phyloP scores from a whole-genome alignment of 2,888 invertebrate species.

The Melanchra persicariae region DNA sequence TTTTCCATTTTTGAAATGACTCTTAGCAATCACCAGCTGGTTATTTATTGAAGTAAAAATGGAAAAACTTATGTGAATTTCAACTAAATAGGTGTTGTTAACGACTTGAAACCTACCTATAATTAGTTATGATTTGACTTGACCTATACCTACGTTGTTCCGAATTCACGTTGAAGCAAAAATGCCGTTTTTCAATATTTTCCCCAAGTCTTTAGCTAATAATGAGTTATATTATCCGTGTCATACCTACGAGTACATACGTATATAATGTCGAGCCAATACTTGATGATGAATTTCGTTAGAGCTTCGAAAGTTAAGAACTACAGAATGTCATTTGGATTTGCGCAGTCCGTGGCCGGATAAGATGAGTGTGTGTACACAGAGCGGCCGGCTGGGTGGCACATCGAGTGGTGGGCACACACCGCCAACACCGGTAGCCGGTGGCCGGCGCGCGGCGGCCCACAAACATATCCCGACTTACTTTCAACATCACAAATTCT shows the following conservation, averaged over 20 bases:
- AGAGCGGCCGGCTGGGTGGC: constrained; percentile 81
- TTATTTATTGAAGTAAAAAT: constrained; percentile 3
- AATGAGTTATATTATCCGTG: constrained; percentile 37
- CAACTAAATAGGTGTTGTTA: no score
- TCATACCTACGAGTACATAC: constrained; percentile 13
- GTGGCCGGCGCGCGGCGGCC: constrained; percentile 82
- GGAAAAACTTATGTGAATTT: no score
- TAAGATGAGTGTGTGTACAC: constrained; percentile 72
- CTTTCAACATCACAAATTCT: constrained; percentile 82
- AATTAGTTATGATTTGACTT: not conserved
- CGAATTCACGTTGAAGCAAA: constrained; percentile 7
- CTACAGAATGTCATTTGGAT: constrained; percentile 66
- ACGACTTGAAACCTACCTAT: not conserved
- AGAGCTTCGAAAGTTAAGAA: constrained; percentile 57
- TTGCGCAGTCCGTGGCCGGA: constrained; percentile 73
- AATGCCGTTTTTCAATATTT: constrained; percentile 7
- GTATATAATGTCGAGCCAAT: constrained; percentile 36
- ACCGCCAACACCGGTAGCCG: constrained; percentile 85
- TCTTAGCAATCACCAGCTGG: not conserved
- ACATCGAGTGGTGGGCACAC: constrained; percentile 86
- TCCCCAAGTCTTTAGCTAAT: not conserved
- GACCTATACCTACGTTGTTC: not conserved
- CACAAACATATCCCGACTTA: constrained; percentile 84
- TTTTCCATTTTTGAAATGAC: no score
- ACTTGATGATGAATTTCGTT: constrained; percentile 57